Percentiles rank a stretch among this genome's conserved stretches.
phyloP scores from a whole-genome alignment of 2,888 invertebrate species.

The Achlya flavicornis region DNA sequence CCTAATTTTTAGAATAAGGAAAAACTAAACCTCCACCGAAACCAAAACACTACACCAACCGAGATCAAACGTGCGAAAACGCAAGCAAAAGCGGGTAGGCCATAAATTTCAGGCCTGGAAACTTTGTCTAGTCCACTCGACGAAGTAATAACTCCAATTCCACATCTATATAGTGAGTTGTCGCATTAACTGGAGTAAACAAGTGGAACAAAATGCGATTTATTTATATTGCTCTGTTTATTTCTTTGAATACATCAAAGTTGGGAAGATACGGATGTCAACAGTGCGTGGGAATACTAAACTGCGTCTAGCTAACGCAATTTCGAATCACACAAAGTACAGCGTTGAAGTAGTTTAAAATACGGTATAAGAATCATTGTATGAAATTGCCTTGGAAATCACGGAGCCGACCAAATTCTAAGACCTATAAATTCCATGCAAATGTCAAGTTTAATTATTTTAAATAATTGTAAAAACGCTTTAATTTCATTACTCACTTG shows the following conservation, averaged over 20 bases:
- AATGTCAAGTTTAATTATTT: too few relatives aligned
- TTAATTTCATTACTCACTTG: too few relatives aligned
- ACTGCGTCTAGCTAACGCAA: too few relatives aligned
- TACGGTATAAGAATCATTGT: too few relatives aligned
- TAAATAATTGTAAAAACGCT: too few relatives aligned
- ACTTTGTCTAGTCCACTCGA: constrained; percentile 1
- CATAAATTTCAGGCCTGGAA: constrained; percentile 5
- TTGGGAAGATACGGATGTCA: too few relatives aligned
- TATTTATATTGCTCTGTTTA: constrained; percentile 2
- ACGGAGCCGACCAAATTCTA: too few relatives aligned
- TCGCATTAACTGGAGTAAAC: constrained; percentile 3
- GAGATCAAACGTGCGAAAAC: background rate
- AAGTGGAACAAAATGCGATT: constrained; percentile 1
- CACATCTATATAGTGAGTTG: constrained; percentile 2
- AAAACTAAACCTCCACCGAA: background rate
- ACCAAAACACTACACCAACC: background rate
- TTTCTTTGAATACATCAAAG: background rate
- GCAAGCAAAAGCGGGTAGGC: background rate
- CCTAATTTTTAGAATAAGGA: background rate
- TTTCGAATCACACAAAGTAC: too few relatives aligned
- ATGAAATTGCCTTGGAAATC: too few relatives aligned
- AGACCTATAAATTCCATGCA: too few relatives aligned
- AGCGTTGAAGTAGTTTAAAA: too few relatives aligned
- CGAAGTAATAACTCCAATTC: constrained; percentile 1
- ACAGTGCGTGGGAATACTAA: too few relatives aligned